A percentile compares a stretch with the other conserved stretches of the same genome.
Conservation (phyloP, 2,113 vertebrate genomes). For the Ancistrus triradiatus region DNA sequence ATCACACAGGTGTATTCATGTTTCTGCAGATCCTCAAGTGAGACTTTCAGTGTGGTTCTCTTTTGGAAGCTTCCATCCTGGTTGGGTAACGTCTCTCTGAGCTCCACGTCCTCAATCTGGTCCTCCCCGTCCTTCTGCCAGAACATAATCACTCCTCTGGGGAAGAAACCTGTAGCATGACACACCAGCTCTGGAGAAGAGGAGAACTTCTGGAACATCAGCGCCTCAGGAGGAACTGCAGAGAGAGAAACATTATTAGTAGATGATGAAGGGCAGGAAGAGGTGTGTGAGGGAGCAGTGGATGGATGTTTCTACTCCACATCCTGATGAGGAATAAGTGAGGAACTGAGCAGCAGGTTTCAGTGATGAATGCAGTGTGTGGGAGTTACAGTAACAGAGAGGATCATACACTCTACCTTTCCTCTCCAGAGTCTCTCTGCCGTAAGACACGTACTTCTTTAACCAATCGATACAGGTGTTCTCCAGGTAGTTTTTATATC, state of each 20-base stretch:
- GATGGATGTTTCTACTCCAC: too few relatives aligned
- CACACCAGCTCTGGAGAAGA: too few relatives aligned
- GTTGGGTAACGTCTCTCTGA: too few relatives aligned
- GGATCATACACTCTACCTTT: not conserved
- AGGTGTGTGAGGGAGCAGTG: too few relatives aligned
- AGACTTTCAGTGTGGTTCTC: too few relatives aligned
- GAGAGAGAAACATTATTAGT: not conserved
- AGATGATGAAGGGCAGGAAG: too few relatives aligned
- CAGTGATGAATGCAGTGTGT: not conserved
- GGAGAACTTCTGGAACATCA: not conserved
- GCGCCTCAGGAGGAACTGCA: not conserved
- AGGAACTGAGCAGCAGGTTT: not conserved
- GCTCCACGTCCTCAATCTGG: too few relatives aligned
- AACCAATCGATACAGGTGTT: not conserved
- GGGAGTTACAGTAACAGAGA: not conserved
- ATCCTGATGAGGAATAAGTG: not conserved
- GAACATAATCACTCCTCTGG: not conserved
- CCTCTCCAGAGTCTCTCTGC: not conserved
- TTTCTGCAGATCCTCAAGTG: too few relatives aligned
- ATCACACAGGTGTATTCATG: too few relatives aligned
- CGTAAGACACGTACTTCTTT: not conserved
- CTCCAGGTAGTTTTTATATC: not conserved
- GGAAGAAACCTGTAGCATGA: too few relatives aligned
- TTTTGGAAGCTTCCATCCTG: too few relatives aligned
- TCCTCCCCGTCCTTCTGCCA: not conserved